Percentiles rank a stretch among this genome's conserved stretches.
phyloP scores from a whole-genome alignment of 2,113 vertebrate species.

The Piprites chloris region DNA sequence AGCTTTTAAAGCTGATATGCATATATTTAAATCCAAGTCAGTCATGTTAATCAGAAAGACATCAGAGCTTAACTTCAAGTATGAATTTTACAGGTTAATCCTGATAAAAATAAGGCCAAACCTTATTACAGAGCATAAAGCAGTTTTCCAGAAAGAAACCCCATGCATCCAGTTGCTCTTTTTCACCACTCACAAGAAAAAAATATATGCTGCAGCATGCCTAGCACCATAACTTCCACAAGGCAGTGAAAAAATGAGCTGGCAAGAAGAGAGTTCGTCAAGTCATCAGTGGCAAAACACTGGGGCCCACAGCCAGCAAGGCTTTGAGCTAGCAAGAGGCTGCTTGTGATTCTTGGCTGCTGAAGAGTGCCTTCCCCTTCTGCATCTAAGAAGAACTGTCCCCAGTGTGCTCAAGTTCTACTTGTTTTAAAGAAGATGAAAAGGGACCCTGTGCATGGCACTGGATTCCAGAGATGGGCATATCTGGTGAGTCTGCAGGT shows the following conservation, averaged over 20 bases:
- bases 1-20: conserved; percentile 48
- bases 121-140: not conserved
- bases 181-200: not conserved
- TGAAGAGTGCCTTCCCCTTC: not conserved
- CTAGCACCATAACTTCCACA: not conserved
- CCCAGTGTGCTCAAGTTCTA: not conserved
- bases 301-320: not conserved
- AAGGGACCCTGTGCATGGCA: not conserved
- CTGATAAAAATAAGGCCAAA: conserved; percentile 38
- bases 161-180: not conserved
- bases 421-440: not conserved
- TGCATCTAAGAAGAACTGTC: not conserved
- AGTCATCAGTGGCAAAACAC: conserved; percentile 7
- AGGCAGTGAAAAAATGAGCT: not conserved
- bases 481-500: not conserved
- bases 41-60: conserved; percentile 34
- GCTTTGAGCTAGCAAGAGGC: not conserved
- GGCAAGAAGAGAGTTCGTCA: not conserved
- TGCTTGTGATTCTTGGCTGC: not conserved
- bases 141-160: conserved; percentile 34
- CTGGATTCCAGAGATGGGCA: not conserved
- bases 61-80: conserved; percentile 47
- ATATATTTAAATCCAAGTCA: conserved; percentile 45
- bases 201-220: not conserved
- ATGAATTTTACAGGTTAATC: conserved; percentile 57